Conservation (phyloP, 1,140 invertebrate species). For the Pogonomyrmex barbatus region DNA sequence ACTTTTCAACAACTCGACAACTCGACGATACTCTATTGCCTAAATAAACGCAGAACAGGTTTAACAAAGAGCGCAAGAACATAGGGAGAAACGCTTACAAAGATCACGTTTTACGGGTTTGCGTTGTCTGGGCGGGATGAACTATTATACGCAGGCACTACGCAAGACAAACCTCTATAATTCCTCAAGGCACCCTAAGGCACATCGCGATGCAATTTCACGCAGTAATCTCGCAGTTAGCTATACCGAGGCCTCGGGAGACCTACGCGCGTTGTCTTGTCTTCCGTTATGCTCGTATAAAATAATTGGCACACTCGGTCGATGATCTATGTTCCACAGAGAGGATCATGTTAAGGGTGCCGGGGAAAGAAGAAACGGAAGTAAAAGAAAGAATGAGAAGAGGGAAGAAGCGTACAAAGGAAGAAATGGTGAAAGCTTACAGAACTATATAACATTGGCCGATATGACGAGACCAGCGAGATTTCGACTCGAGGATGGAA, state of each 20-base stretch:
- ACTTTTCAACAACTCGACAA: neutral
- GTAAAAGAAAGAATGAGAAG: neutral
- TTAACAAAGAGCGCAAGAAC: neutral
- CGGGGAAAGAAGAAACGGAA: neutral
- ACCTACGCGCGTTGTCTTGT: neutral
- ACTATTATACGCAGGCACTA: neutral
- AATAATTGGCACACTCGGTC: conserved; percentile 14
- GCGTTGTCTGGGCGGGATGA: neutral
- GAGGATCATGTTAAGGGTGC: conserved; percentile 1
- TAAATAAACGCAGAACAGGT: neutral
- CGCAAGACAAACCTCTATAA: conserved; percentile 21
- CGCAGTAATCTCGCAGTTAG: neutral
- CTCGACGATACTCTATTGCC: neutral
- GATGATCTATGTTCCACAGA: neutral
- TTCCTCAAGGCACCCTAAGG: conserved; percentile 6
- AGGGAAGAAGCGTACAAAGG: neutral
- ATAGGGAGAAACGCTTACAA: neutral
- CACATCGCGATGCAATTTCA: conserved; percentile 3
- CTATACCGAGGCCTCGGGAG: neutral
- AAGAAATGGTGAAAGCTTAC: conserved; percentile 22
- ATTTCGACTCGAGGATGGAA: conserved; percentile 57
- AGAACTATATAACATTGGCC: conserved; percentile 26
- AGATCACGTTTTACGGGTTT: neutral
- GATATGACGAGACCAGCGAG: conserved; percentile 68
- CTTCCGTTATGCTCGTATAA: conserved; percentile 26